Evolutionary conservation across 2,888 invertebrate genomes (phyloP), one percentile per base, ranked within the genome.

Genomic region (Ophion ventricosus): DNA sequence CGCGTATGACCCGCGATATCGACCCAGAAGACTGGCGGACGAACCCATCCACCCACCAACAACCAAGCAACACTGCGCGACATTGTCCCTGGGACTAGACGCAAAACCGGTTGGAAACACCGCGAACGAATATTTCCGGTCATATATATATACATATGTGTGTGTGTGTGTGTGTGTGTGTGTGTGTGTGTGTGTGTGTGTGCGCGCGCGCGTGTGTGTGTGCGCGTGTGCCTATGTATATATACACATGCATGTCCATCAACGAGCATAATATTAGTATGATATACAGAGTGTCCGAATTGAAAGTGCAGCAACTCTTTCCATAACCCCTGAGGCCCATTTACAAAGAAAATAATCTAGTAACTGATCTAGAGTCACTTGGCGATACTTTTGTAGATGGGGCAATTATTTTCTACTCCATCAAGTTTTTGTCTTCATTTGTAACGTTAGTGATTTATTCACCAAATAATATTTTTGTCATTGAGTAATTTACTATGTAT

Each of bases 1-100:
- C 76, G 80, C 75, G 84, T 82, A 86, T 86, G 86, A 79, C 84
- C 86, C 88, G 85, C 85, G 87, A 85, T 90, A 90, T 89, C 89
- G 90, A 90, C 87, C 90, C 87, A 85, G 84, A 88, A 88, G 88
- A 85, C 85, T 80, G 76, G 84, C 85, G 87, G 59, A 80, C 84
- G 75, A 69, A 73, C 59, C 78, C 64, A 49, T 78, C 74, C 84
- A 61, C 80, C 79, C 80, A 63, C 80, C 63, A 29, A 35, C 66
- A 57, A 64, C 29, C 64, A 54, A 66, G 66, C 66, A 64, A 70
- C 72, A 73, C 59, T 70, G 57, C 80, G 75, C 80, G 74, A 78
- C 76, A 74, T 82, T 78, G 82, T 82, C 64, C 73, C 66, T 56
- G 35, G 73, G 63, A 78, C 74, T 61, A 75, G 74, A 75, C 67